Evolutionary conservation across 2,113 vertebrate genomes (phyloP), one percentile per base, ranked within the genome.

Genomic region (Sarotherodon lohbergeri): DNA sequence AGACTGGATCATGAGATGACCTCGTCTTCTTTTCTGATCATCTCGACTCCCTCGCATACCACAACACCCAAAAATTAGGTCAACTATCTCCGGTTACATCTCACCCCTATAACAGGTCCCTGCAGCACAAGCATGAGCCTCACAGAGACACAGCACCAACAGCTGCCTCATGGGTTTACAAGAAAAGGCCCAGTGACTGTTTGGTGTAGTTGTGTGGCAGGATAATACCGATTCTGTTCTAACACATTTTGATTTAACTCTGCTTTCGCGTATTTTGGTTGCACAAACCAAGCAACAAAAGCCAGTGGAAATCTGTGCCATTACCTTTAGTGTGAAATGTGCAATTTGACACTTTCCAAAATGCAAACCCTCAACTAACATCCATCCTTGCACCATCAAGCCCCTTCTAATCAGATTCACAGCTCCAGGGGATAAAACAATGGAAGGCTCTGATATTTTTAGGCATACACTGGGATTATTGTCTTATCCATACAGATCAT

Each of bases 51-150:
- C 29, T 80, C 4, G 3, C 81, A 84, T 91, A 56, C 85, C 59
- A 32, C 5, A 10, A 71, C 66, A 34, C 56, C 22, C 11, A 4
- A 32, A 80, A 90, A 84, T 48, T 24, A 82, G 91, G 91, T 88
- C 59, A 6, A 55, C 50, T 4, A 24, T 54, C 89, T 93, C 84
- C 2, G 13, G 39, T 92, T 85, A 73, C 89, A 63, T 13, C 8
- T 83, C 10, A 12, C 11, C 32, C 59, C 19, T 57, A 34, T 80
- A 81, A 84, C 29, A 48, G 46, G 48, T 54, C 32, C 48, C 17
- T 4, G 66, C 36, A 16, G 54, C 11, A 48, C 57, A 71, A 10
- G 19, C 41, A 71, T 16, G 39, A 17, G 71, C 46, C 46, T 78
- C 71, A 78, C 71, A 78, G 46, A 7, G 16, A n/a, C 71, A 50